Conservation (phyloP, 2,113 vertebrate species). For the Jacana jacana region DNA sequence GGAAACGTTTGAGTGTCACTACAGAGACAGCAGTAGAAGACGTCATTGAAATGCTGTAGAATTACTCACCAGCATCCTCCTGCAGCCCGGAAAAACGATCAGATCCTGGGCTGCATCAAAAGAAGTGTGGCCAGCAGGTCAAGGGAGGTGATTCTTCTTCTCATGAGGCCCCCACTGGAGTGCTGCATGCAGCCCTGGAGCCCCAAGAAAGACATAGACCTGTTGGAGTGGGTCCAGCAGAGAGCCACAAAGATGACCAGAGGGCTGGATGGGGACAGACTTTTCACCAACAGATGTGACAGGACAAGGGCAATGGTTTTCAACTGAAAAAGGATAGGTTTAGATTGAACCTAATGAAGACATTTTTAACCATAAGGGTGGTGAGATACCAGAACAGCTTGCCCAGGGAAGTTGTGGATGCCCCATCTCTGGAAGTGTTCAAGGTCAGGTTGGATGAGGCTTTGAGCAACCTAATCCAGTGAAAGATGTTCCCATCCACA, state of each 20-base stretch:
- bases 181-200: not conserved
- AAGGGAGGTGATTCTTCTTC: not conserved
- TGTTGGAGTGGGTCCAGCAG: not conserved
- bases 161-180: not conserved
- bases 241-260: not conserved
- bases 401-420: not conserved
- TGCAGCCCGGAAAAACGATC: not conserved
- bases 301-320: not conserved
- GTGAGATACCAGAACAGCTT: not conserved
- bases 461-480: not conserved
- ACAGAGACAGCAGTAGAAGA: not conserved
- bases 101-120: not conserved
- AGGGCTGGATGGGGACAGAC: not conserved
- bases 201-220: not conserved
- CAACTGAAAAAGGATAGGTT: not conserved
- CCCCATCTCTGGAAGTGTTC: not conserved
- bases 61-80: not conserved
- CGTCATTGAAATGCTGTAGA: not conserved
- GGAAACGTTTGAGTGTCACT: not conserved
- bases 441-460: not conserved
- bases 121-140: not conserved
- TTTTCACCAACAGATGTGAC: not conserved
- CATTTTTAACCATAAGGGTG: fast-evolving
- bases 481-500: not conserved
- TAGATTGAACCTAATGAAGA: not conserved